phyloP scores from a whole-genome alignment of 1,140 invertebrate genomes.

The Dendrolimus kikuchii region DNA sequence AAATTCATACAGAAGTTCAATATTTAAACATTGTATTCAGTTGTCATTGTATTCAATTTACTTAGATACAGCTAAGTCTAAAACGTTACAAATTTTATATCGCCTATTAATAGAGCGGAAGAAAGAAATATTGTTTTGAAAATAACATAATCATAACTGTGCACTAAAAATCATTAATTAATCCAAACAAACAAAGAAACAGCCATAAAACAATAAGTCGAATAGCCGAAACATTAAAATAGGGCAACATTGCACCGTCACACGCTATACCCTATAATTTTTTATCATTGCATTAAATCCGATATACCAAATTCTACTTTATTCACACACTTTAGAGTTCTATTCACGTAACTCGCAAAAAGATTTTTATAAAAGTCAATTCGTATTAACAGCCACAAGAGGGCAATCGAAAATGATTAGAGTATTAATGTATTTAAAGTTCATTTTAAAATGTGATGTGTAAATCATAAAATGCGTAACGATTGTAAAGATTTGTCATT shows the following conservation, averaged over 20 bases:
- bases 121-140: too few relatives aligned
- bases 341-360: conserved; percentile 24
- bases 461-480: conserved; percentile 11
- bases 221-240: conserved; percentile 55
- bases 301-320: too few relatives aligned
- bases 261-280: conserved; percentile 42
- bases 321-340: too few relatives aligned
- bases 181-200: conserved; percentile 16
- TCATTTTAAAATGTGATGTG: conserved; percentile 11
- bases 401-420: too few relatives aligned
- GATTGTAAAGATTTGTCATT: conserved; percentile 31
- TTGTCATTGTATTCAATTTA: too few relatives aligned
- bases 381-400: conserved; percentile 9
- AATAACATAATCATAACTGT: too few relatives aligned
- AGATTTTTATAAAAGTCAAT: conserved; percentile 39
- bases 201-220: conserved; percentile 55
- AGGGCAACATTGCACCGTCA: conserved; percentile 49
- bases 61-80: too few relatives aligned
- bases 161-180: neutral
- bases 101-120: too few relatives aligned
- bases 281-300: too few relatives aligned
- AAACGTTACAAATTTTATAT: too few relatives aligned
- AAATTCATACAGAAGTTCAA: too few relatives aligned
- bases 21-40: too few relatives aligned
- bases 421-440: conserved; percentile 10